Evolutionary conservation across 2,113 vertebrate species (phyloP).

Genomic region (Gymnarchus niloticus): DNA sequence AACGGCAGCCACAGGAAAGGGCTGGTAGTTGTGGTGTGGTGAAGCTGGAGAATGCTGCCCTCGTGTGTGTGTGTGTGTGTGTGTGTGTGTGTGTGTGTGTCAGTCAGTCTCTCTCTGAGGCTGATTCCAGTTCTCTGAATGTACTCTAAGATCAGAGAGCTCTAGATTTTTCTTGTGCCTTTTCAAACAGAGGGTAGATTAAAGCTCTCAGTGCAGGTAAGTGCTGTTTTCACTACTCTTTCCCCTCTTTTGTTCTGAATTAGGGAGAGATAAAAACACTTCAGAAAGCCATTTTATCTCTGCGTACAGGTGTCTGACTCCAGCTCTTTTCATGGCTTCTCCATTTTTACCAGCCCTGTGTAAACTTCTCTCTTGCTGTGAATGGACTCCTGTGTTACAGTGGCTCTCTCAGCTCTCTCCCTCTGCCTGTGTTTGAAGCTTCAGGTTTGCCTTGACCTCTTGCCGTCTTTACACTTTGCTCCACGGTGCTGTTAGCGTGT

Average conservation of each 20-base stretch:
- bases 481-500: not conserved
- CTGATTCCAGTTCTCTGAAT: conserved; percentile 42
- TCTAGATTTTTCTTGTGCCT: conserved; percentile 43
- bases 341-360: not conserved
- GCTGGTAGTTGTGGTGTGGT: conserved; percentile 58
- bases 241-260: conserved; percentile 50
- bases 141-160: conserved; percentile 57
- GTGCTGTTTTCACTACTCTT: conserved; percentile 45
- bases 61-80: conserved; percentile 50
- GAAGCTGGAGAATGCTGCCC: conserved; percentile 46
- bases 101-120: conserved; percentile 52
- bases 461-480: not conserved
- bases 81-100: conserved; percentile 42
- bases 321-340: conserved; percentile 27
- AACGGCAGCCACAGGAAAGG: conserved; percentile 50
- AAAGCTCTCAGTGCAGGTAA: conserved; percentile 61
- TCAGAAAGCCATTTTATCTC: conserved; percentile 34
- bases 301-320: conserved; percentile 45
- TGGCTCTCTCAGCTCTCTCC: too few relatives aligned
- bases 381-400: not conserved
- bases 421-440: not conserved
- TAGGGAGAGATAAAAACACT: conserved; percentile 31
- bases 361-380: not conserved
- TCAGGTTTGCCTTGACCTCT: not conserved
- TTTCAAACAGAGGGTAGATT: conserved; percentile 62